A percentile compares a stretch with the other conserved stretches of the same genome.
Evolutionary conservation across 2,797 vertebrate genomes (phyloP).

Genomic region (Lepilemur ruficaudatus): DNA sequence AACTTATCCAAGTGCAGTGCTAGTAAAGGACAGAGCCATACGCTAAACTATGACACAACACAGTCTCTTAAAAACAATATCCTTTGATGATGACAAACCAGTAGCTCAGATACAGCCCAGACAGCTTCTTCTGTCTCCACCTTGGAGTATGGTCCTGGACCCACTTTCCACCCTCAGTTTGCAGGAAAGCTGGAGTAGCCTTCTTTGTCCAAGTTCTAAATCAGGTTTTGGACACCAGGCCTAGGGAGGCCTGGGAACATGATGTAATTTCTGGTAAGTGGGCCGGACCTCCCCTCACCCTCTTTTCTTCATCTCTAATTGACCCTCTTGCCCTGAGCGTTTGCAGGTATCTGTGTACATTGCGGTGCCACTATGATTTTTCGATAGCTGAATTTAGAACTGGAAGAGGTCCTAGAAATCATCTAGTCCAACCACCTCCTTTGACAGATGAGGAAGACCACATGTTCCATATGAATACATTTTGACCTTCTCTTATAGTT

Average conservation of each 20-base stretch:
- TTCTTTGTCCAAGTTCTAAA: background rate
- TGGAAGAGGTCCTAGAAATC: conserved; percentile 37
- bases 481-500: conserved; percentile 38
- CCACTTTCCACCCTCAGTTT: background rate
- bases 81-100: background rate
- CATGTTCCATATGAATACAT: conserved; percentile 24
- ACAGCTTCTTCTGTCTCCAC: background rate
- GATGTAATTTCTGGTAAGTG: background rate
- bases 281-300: background rate
- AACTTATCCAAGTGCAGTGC: background rate
- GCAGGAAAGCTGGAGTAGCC: background rate
- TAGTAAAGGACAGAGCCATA: background rate
- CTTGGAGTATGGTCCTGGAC: background rate
- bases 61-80: background rate
- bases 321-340: background rate
- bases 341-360: background rate
- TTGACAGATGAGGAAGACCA: conserved; percentile 42
- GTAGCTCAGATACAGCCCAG: background rate
- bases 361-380: background rate
- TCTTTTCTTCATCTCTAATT: background rate
- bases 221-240: background rate
- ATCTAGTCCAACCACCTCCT: background rate
- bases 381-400: background rate
- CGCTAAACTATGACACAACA: background rate
- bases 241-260: background rate